A percentile compares a stretch with the other conserved stretches of the same genome.
These are phyloP conservation scores for Tadarida brasiliensis DNA, from an alignment of 2,797 vertebrate genomes.

Conservation along the genomic window DNA sequence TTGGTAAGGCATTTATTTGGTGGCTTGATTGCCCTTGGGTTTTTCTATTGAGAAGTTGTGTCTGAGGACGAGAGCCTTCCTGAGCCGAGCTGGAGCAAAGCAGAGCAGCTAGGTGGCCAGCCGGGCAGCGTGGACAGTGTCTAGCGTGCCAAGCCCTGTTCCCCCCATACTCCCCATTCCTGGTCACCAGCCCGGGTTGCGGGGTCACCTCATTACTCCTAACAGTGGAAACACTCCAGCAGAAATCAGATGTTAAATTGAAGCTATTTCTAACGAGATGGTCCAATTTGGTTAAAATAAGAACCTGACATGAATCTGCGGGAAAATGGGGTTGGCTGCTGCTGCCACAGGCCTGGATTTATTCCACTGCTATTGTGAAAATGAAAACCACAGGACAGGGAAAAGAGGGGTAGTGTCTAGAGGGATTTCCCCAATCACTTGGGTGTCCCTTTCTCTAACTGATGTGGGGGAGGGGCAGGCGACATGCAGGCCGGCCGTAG, in stretches of 20 bases:
- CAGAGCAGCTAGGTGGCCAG: neutral
- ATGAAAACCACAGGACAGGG: neutral
- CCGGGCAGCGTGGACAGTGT: neutral
- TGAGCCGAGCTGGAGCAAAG: neutral
- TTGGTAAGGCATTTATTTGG: neutral
- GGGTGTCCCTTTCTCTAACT: neutral
- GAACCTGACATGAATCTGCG: neutral
- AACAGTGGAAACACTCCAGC: neutral
- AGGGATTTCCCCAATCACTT: neutral
- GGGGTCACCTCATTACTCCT: neutral
- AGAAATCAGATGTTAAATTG: neutral
- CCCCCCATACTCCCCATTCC: accelerated
- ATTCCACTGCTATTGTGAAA: neutral
- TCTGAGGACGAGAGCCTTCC: neutral
- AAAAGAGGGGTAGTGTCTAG: neutral
- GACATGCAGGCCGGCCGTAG: neutral
- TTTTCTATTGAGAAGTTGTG: neutral
- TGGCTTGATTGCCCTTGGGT: neutral
- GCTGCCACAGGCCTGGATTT: neutral
- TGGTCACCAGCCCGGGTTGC: neutral
- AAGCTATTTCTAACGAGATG: conserved; percentile 10
- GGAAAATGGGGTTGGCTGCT: neutral
- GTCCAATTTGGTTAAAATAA: conserved; percentile 35
- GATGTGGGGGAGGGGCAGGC: too few species aligned
- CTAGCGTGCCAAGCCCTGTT: neutral